phyloP scores from a whole-genome alignment of 1,140 invertebrate species.

The Chrysoperla carnea region DNA sequence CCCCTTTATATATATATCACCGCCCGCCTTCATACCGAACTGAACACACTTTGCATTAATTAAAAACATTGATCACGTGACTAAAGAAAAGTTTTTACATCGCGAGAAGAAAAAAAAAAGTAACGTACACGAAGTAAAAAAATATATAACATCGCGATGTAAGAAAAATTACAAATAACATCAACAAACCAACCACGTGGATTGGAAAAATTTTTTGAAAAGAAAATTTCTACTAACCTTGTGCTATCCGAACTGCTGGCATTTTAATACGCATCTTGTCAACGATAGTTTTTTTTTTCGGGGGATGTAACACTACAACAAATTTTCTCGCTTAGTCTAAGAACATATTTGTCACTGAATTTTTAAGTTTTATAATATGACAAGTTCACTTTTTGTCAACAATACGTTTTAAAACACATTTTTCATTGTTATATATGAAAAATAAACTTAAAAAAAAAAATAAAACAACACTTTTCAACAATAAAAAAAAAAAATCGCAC shows the following conservation, averaged over 20 bases:
- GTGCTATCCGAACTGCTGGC: slow-evolving; percentile 82
- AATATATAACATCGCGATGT: neutral
- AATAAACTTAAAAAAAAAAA: too few species aligned
- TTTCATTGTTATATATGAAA: too few species aligned
- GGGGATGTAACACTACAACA: neutral
- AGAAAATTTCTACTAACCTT: slow-evolving; percentile 43
- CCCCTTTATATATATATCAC: too few species aligned
- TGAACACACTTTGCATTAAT: slow-evolving; percentile 8
- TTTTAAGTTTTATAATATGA: too few species aligned
- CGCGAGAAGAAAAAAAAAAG: neutral
- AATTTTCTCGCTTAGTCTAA: too few species aligned
- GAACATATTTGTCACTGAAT: too few species aligned
- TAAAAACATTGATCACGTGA: slow-evolving; percentile 15
- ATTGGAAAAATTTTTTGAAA: neutral
- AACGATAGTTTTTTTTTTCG: neutral
- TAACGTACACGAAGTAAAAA: neutral
- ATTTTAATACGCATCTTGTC: slow-evolving; percentile 89
- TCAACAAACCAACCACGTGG: neutral
- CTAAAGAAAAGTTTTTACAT: neutral
- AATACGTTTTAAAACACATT: too few species aligned
- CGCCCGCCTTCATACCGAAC: slow-evolving; percentile 1
- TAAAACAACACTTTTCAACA: too few species aligned
- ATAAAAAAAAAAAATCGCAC: too few species aligned
- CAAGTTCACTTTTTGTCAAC: too few species aligned
- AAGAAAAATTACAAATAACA: neutral